A percentile compares a stretch with the other conserved stretches of the same genome.
phyloP scores from a whole-genome alignment of 1,140 invertebrate species.

The Metopolophium dirhodum region DNA sequence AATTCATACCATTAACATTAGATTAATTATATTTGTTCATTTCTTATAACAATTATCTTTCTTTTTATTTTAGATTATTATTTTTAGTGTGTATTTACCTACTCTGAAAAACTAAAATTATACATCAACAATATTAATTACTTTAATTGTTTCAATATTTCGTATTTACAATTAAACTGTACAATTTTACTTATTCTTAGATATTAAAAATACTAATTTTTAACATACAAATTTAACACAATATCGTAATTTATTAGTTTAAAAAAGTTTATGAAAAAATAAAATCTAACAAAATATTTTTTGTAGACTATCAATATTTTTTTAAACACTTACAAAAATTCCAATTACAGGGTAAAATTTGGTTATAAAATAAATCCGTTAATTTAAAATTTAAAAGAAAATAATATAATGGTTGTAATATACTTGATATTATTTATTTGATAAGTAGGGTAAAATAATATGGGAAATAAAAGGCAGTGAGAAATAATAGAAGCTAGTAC shows the following conservation, averaged over 20 bases:
- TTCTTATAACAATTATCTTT: background rate
- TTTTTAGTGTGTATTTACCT: background rate
- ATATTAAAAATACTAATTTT: slow-evolving; percentile 46
- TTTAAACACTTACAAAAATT: slow-evolving; percentile 26
- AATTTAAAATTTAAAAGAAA: slow-evolving; percentile 32
- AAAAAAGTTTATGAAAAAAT: slow-evolving; percentile 33
- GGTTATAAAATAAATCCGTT: slow-evolving; percentile 17
- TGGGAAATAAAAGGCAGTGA: slow-evolving; percentile 37
- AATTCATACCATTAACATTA: background rate
- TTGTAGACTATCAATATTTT: background rate
- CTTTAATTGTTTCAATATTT: slow-evolving; percentile 29
- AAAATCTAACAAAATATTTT: slow-evolving; percentile 26
- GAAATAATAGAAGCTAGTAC: slow-evolving; percentile 24
- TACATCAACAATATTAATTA: slow-evolving; percentile 20
- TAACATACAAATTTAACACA: slow-evolving; percentile 33
- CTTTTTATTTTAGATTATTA: background rate
- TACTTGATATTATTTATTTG: slow-evolving; percentile 34
- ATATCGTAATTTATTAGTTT: slow-evolving; percentile 36
- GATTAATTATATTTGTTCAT: slow-evolving; percentile 23
- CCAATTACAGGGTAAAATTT: slow-evolving; percentile 9
- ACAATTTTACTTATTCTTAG: slow-evolving; percentile 15
- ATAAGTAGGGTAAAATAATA: slow-evolving; percentile 33
- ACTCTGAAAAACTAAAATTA: background rate
- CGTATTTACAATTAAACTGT: slow-evolving; percentile 35
- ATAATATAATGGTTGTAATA: background rate